A percentile compares a stretch with the other conserved stretches of the same genome.
These are phyloP conservation scores for Columba livia DNA, from an alignment of 2,113 vertebrate genomes.

Conservation along the genomic window DNA sequence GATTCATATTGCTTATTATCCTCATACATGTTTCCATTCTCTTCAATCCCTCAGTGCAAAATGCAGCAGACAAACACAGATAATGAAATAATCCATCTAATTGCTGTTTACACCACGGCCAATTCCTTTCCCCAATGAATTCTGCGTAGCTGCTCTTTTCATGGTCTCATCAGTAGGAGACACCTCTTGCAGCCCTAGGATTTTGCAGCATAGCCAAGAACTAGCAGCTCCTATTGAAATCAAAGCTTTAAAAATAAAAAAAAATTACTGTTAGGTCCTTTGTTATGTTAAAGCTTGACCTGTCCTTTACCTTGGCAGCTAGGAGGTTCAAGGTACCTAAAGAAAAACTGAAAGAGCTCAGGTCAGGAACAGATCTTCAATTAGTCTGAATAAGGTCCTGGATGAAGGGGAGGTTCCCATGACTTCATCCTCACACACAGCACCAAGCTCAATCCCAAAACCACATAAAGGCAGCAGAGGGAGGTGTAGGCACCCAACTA, in stretches of 20 bases:
- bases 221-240: background rate
- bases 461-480: constrained; percentile 47
- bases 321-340: background rate
- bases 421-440: background rate
- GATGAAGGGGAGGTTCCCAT: constrained; percentile 30
- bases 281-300: background rate
- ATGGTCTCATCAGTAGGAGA: background rate
- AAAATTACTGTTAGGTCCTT: background rate
- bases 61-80: background rate
- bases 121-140: background rate
- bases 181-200: background rate
- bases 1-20: background rate
- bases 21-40: background rate
- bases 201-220: background rate
- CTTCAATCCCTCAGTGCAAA: background rate
- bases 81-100: background rate
- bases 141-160: background rate
- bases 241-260: background rate
- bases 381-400: background rate
- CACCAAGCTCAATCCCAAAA: background rate
- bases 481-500: background rate
- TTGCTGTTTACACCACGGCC: background rate
- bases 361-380: background rate
- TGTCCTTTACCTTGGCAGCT: background rate
- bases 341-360: background rate